These are phyloP conservation scores for Gallinago stenura DNA, from an alignment of 2,797 vertebrate species.

Conservation along the genomic window DNA sequence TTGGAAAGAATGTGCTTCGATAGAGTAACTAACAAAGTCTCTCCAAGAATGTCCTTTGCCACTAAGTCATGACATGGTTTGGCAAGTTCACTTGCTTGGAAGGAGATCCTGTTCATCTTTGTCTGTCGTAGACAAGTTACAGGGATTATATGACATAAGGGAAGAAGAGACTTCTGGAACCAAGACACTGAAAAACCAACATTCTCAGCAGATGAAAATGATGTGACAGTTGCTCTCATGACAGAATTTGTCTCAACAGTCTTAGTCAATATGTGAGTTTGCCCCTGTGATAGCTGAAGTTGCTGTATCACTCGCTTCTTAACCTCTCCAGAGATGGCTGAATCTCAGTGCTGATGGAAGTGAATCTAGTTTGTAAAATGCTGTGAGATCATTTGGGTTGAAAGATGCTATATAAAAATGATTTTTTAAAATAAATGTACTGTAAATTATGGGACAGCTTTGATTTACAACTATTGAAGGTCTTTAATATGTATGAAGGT, in stretches of 20 bases:
- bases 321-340: neutral
- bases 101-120: neutral
- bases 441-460: neutral
- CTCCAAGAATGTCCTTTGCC: neutral
- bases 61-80: neutral
- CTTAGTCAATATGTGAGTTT: neutral
- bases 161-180: neutral
- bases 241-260: neutral
- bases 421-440: neutral
- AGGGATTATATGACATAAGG: neutral
- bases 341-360: neutral
- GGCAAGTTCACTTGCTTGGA: neutral
- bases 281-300: neutral
- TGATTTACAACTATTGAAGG: neutral
- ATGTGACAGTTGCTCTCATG: neutral
- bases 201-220: neutral
- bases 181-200: neutral
- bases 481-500: neutral
- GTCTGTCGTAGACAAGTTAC: neutral
- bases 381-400: neutral
- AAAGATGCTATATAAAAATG: neutral
- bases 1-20: neutral
- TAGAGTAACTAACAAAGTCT: neutral
- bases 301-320: neutral
- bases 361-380: neutral